Evolutionary conservation across 2,888 invertebrate species (phyloP), one percentile per base, ranked within the genome.

Genomic region (Smittia aterrima): DNA sequence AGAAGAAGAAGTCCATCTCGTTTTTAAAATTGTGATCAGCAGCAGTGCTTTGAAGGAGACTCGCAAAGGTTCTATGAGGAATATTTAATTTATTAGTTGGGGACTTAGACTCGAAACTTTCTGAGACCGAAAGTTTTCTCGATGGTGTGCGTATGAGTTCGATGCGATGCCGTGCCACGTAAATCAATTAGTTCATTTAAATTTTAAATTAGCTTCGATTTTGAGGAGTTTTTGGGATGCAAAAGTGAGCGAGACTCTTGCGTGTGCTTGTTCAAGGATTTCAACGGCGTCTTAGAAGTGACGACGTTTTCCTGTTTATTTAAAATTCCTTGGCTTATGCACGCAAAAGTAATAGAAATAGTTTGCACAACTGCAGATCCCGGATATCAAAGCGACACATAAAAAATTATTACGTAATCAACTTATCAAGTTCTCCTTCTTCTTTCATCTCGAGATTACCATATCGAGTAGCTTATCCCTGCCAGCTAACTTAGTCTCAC

Each of bases 1-100:
- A n/a, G 4, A 32, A 47, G 11, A 47, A 68, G 68, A 68, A 25
- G 41, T 41, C 68, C 41, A 68, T 47, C 68, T 41, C 25, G 66
- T 38, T 66, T 32, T 66, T 22, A 64, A 64, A 22, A 25, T 64
- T 64, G 24, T 64, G 62, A 64, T 64, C 62, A 24, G 62, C 18
- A 4, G n/a, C 16, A 16, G 16, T 18, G 16, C n/a, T 64, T 1
- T 3, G 24, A 64, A 64, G 25, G 16, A 47, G 11, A 47, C 47
- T 47, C 11, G 11, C 47, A n/a, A 16, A 47, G 47, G 47, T 47
- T 47, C 47, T 47, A 47, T 16, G 47, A 2, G 16, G 47, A 47
- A n/a, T 47, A 16, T 47, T 47, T 47, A 16, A 47, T 47, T 47
- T 16, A 47, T 47, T 2, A 47, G 47, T 47, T 47, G 16, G 47